Base-by-base conservation (phyloP, 2,888 invertebrate species). In the Melieria crassipennis region DNA sequence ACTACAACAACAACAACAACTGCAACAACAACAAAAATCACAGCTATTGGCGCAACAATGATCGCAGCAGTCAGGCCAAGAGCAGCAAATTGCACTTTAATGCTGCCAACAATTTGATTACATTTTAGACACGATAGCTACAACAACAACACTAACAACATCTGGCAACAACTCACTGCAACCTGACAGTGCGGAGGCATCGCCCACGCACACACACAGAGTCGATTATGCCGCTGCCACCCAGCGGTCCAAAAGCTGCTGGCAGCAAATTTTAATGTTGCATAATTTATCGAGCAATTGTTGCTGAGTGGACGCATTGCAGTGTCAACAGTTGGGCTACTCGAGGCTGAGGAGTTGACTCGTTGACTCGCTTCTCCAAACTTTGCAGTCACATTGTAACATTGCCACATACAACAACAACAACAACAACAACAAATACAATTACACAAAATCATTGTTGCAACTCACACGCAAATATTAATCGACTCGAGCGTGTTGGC, bases 211-310 rank as follows among this genome's bases (percentile, higher is more conserved):
- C 30, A 30, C 30, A 30, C 30, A 30, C 30, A 30, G 30, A 30
- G 30, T 30, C 30, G 30, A 30, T 30, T 30, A 30, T 30, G 30
- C 30, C 30, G 30, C 30, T 30, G 30, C 30, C 30, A 30, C 30
- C 3, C 3, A 30, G 3, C 3, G 30, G 30, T 30, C 30, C 30
- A 30, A 30, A 30, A 30, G 30, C 30, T 30, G 30, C 30, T 50
- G 11, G 2, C 50, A 50, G 11, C 50, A 50, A 50, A 1, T 13
- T n/a, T n/a, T 13, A 52, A 52, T 52, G 5, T 52, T 52, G 52
- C 52, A 52, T 52, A 52, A 52, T 52, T 52, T 52, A 52, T 52
- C 13, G 6, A 52, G 13, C 52, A 52, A 52, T 50, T 50, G 50
- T 50, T 50, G 50, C 11, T 30, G 30, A 30, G 30, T 30, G 30